A percentile compares a stretch with the other conserved stretches of the same genome.
Evolutionary conservation across 2,113 vertebrate genomes (phyloP).

Genomic region (Actinemys pallida): DNA sequence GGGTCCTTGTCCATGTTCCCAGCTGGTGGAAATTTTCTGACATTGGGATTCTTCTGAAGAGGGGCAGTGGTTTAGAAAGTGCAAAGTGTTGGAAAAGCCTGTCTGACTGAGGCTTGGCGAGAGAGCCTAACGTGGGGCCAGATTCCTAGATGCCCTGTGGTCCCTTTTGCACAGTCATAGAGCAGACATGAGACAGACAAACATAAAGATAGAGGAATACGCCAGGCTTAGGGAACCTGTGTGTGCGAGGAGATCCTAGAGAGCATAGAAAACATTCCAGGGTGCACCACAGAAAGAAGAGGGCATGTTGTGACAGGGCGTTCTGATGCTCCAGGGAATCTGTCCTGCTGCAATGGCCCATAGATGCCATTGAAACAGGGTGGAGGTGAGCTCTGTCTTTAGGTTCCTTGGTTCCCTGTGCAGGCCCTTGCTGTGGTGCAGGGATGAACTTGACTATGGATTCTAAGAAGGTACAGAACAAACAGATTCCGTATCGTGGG

Average conservation of each 20-base stretch:
- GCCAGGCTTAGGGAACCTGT: not conserved
- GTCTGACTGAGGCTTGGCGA: not conserved
- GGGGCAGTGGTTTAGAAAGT: not conserved
- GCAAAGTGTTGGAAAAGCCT: not conserved
- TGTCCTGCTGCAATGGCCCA: not conserved
- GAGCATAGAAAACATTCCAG: not conserved
- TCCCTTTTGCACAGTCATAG: not conserved
- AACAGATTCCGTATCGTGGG: not conserved
- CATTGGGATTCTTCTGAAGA: not conserved
- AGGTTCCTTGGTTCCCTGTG: not conserved
- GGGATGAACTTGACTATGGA: rapidly evolving
- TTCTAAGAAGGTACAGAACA: not conserved
- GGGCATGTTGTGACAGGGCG: not conserved
- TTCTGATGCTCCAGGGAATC: not conserved
- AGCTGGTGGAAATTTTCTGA: not conserved
- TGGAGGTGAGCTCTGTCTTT: not conserved
- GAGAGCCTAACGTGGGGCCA: not conserved
- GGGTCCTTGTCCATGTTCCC: not conserved
- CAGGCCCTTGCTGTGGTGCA: not conserved
- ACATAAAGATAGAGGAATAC: not conserved
- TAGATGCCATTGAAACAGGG: not conserved
- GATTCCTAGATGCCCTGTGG: not conserved
- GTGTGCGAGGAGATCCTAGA: not conserved
- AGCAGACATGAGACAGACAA: not conserved
- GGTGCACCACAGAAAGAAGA: not conserved